Base-by-base conservation (phyloP, 2,797 vertebrate genomes). In the Aldrovandia affinis region DNA sequence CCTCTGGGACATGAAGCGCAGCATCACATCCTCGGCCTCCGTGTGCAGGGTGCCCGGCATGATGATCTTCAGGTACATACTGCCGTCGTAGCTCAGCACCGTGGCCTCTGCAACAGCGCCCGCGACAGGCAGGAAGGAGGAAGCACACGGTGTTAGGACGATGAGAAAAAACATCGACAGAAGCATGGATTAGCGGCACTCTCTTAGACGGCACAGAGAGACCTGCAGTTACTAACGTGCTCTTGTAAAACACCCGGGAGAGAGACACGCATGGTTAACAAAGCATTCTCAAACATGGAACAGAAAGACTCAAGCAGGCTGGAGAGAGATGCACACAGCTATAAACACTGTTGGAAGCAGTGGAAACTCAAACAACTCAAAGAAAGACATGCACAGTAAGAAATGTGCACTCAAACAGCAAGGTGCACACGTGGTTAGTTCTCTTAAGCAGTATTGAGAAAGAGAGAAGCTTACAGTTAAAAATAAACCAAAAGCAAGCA, bases 51-150 rank as follows among this genome's bases (percentile, higher is more conserved):
- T 94, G 1, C 92, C 90, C 0, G 97, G 97, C 91, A 98, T 94
- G 92, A 97, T 95, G 93, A 99, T 95, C 94, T 99, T 99, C 93
- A 99, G 95, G 92, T 97, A 99, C 97, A 97, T 98, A 94, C 97
- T 98, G 89, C 98, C 98, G 0, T 99, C 98, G 0, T 98, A 99
- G 90, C 97, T 99, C 88, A 99, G 93, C 92, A 99, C 97, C 0
- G 97, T 96, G 5, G 97, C 97, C 95, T 99, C 97, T 98, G 94
- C 8, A 82, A 6, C 25, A 52, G 44, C 44, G n/a, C 77, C 44
- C 42, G n/a, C 25, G 10, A 14, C 77, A 78, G 77, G 77, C 47
- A 28, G 77, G 44, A 47, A 78, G 77, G 77, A 78, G 44, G 18
- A n/a, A 54, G 5, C 9, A 47, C 47, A 47, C 77, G 28, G 50